phyloP scores from a whole-genome alignment of 2,113 vertebrate species.

The Regulus satrapa region DNA sequence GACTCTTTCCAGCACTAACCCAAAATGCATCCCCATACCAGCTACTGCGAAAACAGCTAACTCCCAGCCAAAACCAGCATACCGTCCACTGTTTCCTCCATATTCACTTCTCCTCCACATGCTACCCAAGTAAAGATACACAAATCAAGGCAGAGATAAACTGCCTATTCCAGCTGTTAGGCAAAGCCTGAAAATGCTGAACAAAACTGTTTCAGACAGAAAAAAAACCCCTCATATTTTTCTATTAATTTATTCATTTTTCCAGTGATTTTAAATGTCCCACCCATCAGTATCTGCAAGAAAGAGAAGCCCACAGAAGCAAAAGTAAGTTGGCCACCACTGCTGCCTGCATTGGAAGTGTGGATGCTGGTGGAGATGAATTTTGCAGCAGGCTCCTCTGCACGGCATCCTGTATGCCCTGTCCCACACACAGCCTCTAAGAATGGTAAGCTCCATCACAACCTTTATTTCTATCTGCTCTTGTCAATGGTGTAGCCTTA shows the following conservation, averaged over 20 bases:
- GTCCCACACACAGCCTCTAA: not conserved
- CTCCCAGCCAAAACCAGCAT: not conserved
- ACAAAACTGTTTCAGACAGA: not conserved
- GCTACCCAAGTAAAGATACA: not conserved
- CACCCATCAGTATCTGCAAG: not conserved
- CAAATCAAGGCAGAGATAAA: not conserved
- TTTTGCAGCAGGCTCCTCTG: not conserved
- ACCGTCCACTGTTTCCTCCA: not conserved
- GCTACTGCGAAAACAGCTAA: not conserved
- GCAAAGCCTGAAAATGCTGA: not conserved
- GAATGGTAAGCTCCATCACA: accelerated
- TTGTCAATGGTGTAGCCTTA: not conserved
- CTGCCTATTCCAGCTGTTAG: not conserved
- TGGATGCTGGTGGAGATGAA: not conserved
- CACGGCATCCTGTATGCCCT: not conserved
- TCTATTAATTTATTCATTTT: not conserved
- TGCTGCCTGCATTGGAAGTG: accelerated
- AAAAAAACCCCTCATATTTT: not conserved
- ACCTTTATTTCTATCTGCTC: not conserved
- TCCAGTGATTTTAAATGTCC: not conserved
- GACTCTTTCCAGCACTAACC: not conserved
- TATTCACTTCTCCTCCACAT: not conserved
- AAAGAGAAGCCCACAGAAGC: not conserved
- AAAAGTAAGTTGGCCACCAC: not conserved
- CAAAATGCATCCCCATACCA: not conserved